phyloP scores from a whole-genome alignment of 1,140 invertebrate genomes.

The Bombus fervidus region DNA sequence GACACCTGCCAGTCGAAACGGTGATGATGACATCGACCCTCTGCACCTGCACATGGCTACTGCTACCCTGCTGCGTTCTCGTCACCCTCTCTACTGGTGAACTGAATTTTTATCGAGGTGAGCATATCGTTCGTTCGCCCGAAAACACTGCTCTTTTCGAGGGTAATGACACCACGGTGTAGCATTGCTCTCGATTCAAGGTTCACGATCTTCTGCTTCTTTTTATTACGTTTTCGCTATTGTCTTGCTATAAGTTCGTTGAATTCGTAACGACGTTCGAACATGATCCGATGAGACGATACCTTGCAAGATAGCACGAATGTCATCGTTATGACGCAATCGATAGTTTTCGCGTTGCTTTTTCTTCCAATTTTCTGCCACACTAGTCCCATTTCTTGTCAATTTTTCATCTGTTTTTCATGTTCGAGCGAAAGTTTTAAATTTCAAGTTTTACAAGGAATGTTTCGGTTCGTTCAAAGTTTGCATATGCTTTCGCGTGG shows the following conservation, averaged over 20 bases:
- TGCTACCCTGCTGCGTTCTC: conserved; percentile 69
- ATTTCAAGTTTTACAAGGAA: neutral
- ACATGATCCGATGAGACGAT: neutral
- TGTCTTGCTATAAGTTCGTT: neutral
- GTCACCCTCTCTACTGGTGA: conserved; percentile 73
- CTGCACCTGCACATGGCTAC: conserved; percentile 68
- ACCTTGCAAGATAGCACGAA: neutral
- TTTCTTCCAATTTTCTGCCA: neutral
- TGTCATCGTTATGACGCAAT: neutral
- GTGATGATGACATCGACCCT: conserved; percentile 72
- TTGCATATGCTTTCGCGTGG: conserved; percentile 4
- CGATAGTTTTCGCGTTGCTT: neutral
- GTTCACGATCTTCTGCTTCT: neutral
- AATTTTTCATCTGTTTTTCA: neutral
- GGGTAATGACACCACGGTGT: conserved; percentile 42
- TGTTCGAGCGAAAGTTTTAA: neutral
- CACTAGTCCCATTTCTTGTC: neutral
- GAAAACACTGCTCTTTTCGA: conserved; percentile 22
- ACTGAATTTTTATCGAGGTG: conserved; percentile 75
- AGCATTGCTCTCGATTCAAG: neutral
- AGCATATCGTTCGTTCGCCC: conserved; percentile 41
- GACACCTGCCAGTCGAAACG: conserved; percentile 48
- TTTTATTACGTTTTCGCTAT: neutral
- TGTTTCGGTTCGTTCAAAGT: neutral
- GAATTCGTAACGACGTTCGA: neutral